Conservation (phyloP, 2,888 invertebrate genomes). For the Girardia tigrina region DNA sequence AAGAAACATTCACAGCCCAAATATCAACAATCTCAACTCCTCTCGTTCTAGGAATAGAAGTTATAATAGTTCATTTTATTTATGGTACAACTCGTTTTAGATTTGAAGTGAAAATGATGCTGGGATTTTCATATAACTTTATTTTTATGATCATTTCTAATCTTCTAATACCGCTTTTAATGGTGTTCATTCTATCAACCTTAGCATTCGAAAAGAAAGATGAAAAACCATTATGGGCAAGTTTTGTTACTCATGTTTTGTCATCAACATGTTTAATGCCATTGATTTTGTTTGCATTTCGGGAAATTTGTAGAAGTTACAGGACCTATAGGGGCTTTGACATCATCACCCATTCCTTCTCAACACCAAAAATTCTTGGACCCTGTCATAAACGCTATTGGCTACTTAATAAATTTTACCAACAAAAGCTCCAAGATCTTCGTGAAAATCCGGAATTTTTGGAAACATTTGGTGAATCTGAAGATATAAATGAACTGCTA, state of each 20-base stretch:
- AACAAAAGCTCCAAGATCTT: background rate
- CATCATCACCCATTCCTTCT: background rate
- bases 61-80: background rate
- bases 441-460: background rate
- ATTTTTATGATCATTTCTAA: background rate
- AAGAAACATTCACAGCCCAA: background rate
- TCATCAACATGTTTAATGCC: background rate
- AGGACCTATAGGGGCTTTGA: background rate
- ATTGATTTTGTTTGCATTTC: background rate
- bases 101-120: background rate
- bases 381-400: background rate
- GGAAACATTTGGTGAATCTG: background rate
- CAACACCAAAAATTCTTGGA: background rate
- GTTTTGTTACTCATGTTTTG: background rate
- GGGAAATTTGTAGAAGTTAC: background rate
- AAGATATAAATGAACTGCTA: background rate
- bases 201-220: too few species aligned
- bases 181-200: too few species aligned
- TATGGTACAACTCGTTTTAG: background rate
- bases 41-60: background rate
- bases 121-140: background rate
- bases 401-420: background rate
- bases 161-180: background rate
- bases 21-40: background rate
- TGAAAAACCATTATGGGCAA: background rate